phyloP scores from a whole-genome alignment of 2,797 vertebrate genomes.

The Lagodon rhomboides region DNA sequence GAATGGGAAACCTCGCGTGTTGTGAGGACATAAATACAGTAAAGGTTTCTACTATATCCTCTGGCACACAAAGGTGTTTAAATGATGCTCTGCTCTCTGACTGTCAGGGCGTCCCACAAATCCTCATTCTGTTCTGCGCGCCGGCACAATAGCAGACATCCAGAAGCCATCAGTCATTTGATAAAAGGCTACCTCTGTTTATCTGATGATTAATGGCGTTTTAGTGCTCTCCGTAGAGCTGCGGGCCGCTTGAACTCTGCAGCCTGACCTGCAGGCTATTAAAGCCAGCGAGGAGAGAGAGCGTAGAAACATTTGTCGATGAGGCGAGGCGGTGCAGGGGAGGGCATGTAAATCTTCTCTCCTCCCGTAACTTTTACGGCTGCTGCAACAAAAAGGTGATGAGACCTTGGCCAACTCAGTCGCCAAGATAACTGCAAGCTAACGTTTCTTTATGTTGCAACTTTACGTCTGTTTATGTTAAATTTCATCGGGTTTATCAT shows the following conservation, averaged over 20 bases:
- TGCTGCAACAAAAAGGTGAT: conserved; percentile 31
- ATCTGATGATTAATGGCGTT: conserved; percentile 58
- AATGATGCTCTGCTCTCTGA: background rate
- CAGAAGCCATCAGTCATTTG: conserved; percentile 42
- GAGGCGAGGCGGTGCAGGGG: background rate
- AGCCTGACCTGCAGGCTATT: conserved; percentile 56
- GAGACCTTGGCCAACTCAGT: conserved; percentile 43
- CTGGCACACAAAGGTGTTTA: conserved; percentile 4
- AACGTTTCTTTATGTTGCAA: too few species aligned
- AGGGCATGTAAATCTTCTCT: background rate
- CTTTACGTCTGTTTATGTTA: too few species aligned
- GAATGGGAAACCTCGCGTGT: background rate
- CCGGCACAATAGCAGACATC: conserved; percentile 16
- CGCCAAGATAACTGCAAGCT: too few species aligned
- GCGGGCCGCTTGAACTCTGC: conserved; percentile 51
- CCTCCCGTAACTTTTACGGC: conserved; percentile 58
- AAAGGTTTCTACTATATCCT: background rate
- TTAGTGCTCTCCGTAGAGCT: conserved; percentile 44
- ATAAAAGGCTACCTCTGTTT: conserved; percentile 47
- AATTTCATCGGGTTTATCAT: too few species aligned
- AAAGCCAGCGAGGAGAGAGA: conserved; percentile 30
- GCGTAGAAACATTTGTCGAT: conserved; percentile 31
- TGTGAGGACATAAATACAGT: background rate
- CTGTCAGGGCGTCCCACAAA: conserved; percentile 8
- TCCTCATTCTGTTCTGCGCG: conserved; percentile 6